A percentile compares a stretch with the other conserved stretches of the same genome.
phyloP scores from a whole-genome alignment of 2,888 invertebrate genomes.

The Nymphalis c-album region DNA sequence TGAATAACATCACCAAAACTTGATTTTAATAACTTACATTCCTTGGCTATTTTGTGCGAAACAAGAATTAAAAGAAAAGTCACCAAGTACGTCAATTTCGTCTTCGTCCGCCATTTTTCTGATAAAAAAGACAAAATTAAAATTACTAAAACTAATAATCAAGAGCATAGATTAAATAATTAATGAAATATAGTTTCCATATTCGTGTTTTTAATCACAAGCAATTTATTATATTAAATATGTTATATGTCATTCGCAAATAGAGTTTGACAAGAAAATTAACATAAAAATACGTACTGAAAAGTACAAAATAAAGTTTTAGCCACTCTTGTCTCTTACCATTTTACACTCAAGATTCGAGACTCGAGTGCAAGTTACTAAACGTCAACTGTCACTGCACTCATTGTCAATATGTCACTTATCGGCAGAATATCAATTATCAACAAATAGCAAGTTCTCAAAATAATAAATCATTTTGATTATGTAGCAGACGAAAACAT shows the following conservation, averaged over 20 bases:
- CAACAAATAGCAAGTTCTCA: slow-evolving; percentile 10
- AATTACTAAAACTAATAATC: neutral
- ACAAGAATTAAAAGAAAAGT: slow-evolving; percentile 85
- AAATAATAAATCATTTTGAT: neutral
- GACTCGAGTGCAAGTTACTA: too few relatives aligned
- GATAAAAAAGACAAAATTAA: neutral
- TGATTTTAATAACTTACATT: slow-evolving; percentile 71
- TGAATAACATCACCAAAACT: too few relatives aligned
- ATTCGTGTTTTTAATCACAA: too few relatives aligned
- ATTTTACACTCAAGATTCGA: too few relatives aligned
- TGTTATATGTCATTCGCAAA: too few relatives aligned
- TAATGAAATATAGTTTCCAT: neutral
- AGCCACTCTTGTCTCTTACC: too few relatives aligned
- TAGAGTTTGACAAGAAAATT: too few relatives aligned
- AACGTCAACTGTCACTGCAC: too few relatives aligned
- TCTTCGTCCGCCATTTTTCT: slow-evolving; percentile 85
- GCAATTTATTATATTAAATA: too few relatives aligned
- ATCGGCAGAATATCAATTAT: slow-evolving; percentile 13
- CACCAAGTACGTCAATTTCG: slow-evolving; percentile 87
- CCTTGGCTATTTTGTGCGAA: slow-evolving; percentile 81
- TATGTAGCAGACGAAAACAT: neutral
- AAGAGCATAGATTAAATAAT: neutral
- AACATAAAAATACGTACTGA: too few relatives aligned
- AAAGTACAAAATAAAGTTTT: too few relatives aligned
- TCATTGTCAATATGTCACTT: too few relatives aligned